A percentile compares a stretch with the other conserved stretches of the same genome.
phyloP scores from a whole-genome alignment of 2,113 vertebrate genomes.

The Callocephalon fimbriatum region DNA sequence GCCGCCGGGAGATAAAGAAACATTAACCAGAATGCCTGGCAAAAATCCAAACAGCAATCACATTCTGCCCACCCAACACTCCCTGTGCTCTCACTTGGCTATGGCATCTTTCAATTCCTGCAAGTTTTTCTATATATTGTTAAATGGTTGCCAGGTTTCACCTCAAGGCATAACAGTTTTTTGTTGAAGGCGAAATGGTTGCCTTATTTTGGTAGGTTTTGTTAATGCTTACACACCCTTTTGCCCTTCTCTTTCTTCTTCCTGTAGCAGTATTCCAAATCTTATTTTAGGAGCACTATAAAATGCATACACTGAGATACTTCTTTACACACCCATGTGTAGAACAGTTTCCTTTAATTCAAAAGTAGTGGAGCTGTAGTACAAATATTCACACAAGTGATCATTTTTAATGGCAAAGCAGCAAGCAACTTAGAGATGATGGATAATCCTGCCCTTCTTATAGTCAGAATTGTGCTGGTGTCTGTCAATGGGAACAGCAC shows the following conservation, averaged over 20 bases:
- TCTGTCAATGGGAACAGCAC: neutral
- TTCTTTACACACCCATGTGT: neutral
- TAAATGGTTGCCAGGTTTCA: neutral
- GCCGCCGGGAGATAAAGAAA: neutral
- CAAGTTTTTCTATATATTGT: neutral
- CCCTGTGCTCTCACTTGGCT: neutral
- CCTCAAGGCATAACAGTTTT: neutral
- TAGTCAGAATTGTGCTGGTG: neutral
- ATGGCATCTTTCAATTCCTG: neutral
- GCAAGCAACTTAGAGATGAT: accelerated
- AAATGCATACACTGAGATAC: neutral
- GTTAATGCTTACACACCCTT: neutral
- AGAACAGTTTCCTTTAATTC: neutral
- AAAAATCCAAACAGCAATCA: neutral
- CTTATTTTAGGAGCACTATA: neutral
- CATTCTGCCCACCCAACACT: neutral
- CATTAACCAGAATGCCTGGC: neutral
- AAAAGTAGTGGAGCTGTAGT: neutral
- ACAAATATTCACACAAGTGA: neutral
- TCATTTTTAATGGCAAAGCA: neutral
- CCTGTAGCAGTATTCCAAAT: neutral
- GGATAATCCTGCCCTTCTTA: neutral
- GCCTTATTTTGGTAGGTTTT: neutral
- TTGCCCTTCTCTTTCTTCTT: neutral
- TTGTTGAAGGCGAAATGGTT: neutral